Evolutionary conservation across 1,140 invertebrate species (phyloP), one percentile per base, ranked within the genome.

Genomic region (Drosophila kanapiae): DNA sequence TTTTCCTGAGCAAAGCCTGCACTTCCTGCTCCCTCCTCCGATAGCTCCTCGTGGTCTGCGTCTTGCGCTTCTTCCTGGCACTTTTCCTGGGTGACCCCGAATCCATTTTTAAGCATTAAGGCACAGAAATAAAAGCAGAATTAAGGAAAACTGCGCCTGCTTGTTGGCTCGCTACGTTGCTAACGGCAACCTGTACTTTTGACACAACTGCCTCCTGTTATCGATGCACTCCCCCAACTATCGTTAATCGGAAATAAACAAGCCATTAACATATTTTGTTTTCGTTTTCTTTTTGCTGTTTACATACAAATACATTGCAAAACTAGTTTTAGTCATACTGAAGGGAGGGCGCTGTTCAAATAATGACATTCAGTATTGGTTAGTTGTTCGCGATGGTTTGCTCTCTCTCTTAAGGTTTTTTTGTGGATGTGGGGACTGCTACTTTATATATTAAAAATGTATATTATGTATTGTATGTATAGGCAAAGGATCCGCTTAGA

Each of bases 271-370:
- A 59, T 68, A 54, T 75, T 87, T 91, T 75, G 71, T 85, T 91
- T 91, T 91, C 79, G 82, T 91, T 82, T 86, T 91, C 86, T 91
- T 91, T 82, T 91, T 91, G 82, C 86, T 91, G 76, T 80, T 87
- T 61, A 90, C 90, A 91, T 91, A 91, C 90, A 91, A 91, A 87
- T 91, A 91, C 74, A 91, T 59, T 70, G 90, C 70, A 87, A 82
- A 87, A 84, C 82, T 91, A 86, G 62, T 90, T 86, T 77, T 91
- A 84, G 45, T 64, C 82, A 76, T 77, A 75, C 63, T 81, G 62
- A 47, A 53, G 31, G 65, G 47, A 61, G 27, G 57, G 16, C 64
- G 47, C 37, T 75, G 64, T 45, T 65, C 38, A 58, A 77, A 54
- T 64, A 70, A 75, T 53, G 49, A 74, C 69, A 68, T 78, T 69